Evolutionary conservation across 2,888 invertebrate species (phyloP).

Genomic region (Megaustenia siamemsis): DNA sequence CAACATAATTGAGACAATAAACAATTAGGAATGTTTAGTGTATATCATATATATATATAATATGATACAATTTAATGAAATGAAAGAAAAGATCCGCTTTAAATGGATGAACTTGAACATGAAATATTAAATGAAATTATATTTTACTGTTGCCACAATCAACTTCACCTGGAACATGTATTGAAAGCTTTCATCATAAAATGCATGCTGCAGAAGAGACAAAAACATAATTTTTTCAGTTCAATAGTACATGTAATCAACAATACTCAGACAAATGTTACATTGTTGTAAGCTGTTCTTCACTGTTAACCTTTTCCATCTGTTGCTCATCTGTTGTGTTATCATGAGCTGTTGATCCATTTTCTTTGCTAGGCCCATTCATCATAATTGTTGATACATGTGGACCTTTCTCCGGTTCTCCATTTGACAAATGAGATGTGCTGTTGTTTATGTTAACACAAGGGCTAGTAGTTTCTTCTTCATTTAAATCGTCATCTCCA

Average conservation of each 20-base stretch:
- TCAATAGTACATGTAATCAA: background rate
- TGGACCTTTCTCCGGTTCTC: conserved; percentile 35
- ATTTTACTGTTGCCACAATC: too few relatives aligned
- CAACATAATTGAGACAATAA: too few relatives aligned
- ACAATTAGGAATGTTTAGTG: too few relatives aligned
- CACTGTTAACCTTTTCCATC: conserved; percentile 57
- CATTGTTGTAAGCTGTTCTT: conserved; percentile 59
- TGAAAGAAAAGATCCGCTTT: too few relatives aligned
- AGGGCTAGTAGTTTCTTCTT: conserved; percentile 52
- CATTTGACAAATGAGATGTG: conserved; percentile 18
- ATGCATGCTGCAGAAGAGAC: too few relatives aligned
- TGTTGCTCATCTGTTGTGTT: conserved; percentile 15
- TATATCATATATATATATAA: too few relatives aligned
- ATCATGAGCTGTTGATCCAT: conserved; percentile 15
- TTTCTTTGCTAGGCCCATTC: conserved; percentile 43
- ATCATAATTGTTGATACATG: conserved; percentile 44
- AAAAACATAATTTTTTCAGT: too few relatives aligned
- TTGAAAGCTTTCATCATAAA: too few relatives aligned
- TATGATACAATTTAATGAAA: too few relatives aligned
- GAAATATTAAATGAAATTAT: too few relatives aligned
- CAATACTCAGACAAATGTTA: conserved; percentile 31
- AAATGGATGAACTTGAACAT: too few relatives aligned
- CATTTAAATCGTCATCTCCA: conserved; percentile 57
- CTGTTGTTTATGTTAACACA: conserved; percentile 8
- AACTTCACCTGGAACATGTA: too few relatives aligned